Evolutionary conservation across 2,888 invertebrate species (phyloP).

Genomic region (Clunio marinus): DNA sequence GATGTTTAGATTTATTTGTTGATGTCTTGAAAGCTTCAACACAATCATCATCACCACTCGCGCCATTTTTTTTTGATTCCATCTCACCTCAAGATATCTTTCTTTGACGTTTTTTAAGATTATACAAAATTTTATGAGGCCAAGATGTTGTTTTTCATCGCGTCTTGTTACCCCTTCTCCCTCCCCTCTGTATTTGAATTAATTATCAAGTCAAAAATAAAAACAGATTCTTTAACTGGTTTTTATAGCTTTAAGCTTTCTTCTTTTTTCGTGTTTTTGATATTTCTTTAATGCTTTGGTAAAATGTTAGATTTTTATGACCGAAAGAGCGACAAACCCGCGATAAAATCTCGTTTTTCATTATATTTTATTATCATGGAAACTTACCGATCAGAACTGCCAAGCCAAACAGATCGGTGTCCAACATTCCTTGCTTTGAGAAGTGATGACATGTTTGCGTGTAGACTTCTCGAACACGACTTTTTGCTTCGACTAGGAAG

Average conservation of each 20-base stretch:
- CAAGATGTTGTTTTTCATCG: constrained; percentile 26
- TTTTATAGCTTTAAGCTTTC: constrained; percentile 34
- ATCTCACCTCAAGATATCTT: background rate
- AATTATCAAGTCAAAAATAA: constrained; percentile 30
- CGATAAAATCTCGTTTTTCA: background rate
- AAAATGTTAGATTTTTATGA: constrained; percentile 28
- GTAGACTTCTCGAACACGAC: constrained; percentile 75
- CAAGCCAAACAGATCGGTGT: constrained; percentile 77
- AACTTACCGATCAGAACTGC: constrained; percentile 73
- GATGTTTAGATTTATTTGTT: constrained; percentile 7
- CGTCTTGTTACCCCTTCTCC: background rate
- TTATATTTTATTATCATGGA: background rate
- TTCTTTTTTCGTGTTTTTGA: constrained; percentile 32
- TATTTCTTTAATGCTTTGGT: background rate
- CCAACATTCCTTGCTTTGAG: constrained; percentile 73
- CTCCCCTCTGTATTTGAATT: constrained; percentile 9
- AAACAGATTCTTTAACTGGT: constrained; percentile 29
- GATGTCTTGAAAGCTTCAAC: constrained; percentile 4
- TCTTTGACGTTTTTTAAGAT: background rate
- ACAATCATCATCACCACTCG: constrained; percentile 22
- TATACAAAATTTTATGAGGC: constrained; percentile 15
- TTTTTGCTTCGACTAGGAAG: constrained; percentile 66
- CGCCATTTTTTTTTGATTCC: constrained; percentile 19
- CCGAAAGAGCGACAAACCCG: constrained; percentile 34
- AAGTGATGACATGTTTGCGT: constrained; percentile 76